Percentiles rank a stretch among this genome's conserved stretches.
phyloP scores from a whole-genome alignment of 1,140 invertebrate genomes.

The Drosophila jambulina region DNA sequence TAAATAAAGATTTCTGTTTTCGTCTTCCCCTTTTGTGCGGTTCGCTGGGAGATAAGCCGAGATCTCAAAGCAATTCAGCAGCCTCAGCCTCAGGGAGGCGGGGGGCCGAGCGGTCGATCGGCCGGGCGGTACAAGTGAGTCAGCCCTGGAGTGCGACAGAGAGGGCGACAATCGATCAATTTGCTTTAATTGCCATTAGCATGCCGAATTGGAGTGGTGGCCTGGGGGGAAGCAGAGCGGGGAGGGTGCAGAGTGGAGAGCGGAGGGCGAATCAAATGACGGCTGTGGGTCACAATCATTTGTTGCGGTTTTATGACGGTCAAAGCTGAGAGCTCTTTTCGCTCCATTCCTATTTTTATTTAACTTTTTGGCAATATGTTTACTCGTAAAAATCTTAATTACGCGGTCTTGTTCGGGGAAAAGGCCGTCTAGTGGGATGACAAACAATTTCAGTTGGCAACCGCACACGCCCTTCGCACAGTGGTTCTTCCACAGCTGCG shows the following conservation, averaged over 20 bases:
- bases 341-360: slow-evolving; percentile 33
- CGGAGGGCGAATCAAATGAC: slow-evolving; percentile 27
- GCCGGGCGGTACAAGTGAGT: slow-evolving; percentile 45
- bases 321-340: slow-evolving; percentile 40
- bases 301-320: slow-evolving; percentile 49
- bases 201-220: slow-evolving; percentile 62
- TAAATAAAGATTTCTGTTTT: slow-evolving; percentile 64
- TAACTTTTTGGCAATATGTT: slow-evolving; percentile 38
- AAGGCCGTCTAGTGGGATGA: slow-evolving; percentile 23
- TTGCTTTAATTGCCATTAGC: slow-evolving; percentile 79
- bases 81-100: slow-evolving; percentile 1
- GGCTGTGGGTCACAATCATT: slow-evolving; percentile 62
- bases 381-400: slow-evolving; percentile 55
- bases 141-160: slow-evolving; percentile 58
- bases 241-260: background rate
- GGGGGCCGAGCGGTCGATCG: background rate
- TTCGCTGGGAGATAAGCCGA: slow-evolving; percentile 53
- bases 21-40: slow-evolving; percentile 29
- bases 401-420: slow-evolving; percentile 39
- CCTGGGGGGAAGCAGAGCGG: slow-evolving; percentile 2
- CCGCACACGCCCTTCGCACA: slow-evolving; percentile 34
- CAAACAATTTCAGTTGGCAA: slow-evolving; percentile 23
- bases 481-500: slow-evolving; percentile 1
- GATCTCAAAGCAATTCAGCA: slow-evolving; percentile 30
- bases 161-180: slow-evolving; percentile 68